phyloP scores from a whole-genome alignment of 2,888 invertebrate species.

The Chaetoderma sp. region DNA sequence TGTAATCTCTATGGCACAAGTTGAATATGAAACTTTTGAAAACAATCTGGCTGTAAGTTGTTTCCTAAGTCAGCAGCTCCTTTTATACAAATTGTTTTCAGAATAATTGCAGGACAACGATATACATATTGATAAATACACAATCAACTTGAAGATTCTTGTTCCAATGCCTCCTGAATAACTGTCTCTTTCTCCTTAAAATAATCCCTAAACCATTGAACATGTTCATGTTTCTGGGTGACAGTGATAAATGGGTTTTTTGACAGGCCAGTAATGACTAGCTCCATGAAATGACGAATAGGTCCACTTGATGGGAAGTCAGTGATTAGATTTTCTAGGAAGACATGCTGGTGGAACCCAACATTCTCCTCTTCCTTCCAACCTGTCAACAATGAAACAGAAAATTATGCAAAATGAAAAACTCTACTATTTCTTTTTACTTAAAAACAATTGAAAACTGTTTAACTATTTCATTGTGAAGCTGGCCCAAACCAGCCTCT shows the following conservation, averaged over 20 bases:
- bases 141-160: no score
- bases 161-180: constrained; percentile 71
- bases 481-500: no score
- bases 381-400: constrained; percentile 52
- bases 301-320: constrained; percentile 90
- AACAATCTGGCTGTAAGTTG: no score
- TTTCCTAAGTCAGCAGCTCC: no score
- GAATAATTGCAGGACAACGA: no score
- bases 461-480: no score
- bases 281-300: constrained; percentile 95
- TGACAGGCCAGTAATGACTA: constrained; percentile 91
- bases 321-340: constrained; percentile 87
- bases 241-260: constrained; percentile 93
- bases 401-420: no score
- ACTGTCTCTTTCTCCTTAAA: constrained; percentile 79
- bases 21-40: no score
- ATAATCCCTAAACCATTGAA: constrained; percentile 91
- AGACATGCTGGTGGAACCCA: constrained; percentile 94
- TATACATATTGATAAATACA: neutral
- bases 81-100: no score
- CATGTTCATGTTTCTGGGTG: constrained; percentile 87
- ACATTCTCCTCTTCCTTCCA: constrained; percentile 73
- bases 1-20: no score
- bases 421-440: no score
- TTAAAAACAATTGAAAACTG: no score